These are phyloP conservation scores for Euclidia mi DNA, from an alignment of 2,888 invertebrate species.

Conservation along the genomic window DNA sequence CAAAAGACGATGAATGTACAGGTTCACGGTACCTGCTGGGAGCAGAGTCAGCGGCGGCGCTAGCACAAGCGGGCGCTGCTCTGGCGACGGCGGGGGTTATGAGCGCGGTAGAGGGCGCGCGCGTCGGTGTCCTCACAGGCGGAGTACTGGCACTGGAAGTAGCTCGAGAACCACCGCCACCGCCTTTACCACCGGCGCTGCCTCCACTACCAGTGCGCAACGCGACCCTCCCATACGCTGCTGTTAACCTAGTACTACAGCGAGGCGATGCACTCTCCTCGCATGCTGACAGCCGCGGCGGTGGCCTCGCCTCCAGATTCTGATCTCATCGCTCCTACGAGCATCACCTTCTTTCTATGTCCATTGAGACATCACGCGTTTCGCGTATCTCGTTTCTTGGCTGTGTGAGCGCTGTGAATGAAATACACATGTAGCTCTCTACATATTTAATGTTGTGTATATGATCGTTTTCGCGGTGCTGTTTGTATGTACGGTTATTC, in stretches of 20 bases:
- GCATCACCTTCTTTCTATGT: no score
- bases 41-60: slow-evolving; percentile 71
- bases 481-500: no score
- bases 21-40: slow-evolving; percentile 81
- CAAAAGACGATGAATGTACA: slow-evolving; percentile 35
- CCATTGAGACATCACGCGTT: no score
- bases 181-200: slow-evolving; percentile 43
- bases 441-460: no score
- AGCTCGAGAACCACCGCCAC: slow-evolving; percentile 47
- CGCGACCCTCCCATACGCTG: slow-evolving; percentile 83
- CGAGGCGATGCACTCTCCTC: slow-evolving; percentile 91
- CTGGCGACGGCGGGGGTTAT: slow-evolving; percentile 44
- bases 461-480: no score
- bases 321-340: slow-evolving; percentile 53
- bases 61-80: slow-evolving; percentile 61
- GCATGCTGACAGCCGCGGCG: slow-evolving; percentile 93
- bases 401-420: no score
- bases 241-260: slow-evolving; percentile 92
- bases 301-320: slow-evolving; percentile 92
- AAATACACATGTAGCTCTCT: no score
- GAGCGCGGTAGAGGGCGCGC: slow-evolving; percentile 62
- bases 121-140: slow-evolving; percentile 51
- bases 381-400: no score
- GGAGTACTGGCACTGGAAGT: slow-evolving; percentile 52
- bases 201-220: slow-evolving; percentile 37